Percentiles rank a stretch among this genome's conserved stretches.
These are phyloP conservation scores for Acrossocheilus fasciatus DNA, from an alignment of 2,797 vertebrate genomes.

Conservation along the genomic window DNA sequence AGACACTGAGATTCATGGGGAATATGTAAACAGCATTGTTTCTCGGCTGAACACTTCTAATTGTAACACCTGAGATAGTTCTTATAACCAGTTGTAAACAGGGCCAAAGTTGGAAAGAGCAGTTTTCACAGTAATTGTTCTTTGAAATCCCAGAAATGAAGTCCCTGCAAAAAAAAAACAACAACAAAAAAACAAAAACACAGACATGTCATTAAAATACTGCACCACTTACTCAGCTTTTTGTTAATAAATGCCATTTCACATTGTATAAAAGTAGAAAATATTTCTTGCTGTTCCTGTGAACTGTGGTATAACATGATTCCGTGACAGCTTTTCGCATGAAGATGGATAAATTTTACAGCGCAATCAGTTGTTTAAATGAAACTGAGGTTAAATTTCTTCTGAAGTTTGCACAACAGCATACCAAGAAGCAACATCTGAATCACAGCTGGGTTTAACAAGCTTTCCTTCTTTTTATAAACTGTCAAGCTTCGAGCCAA, in stretches of 20 bases:
- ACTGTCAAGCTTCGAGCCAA: constrained; percentile 11
- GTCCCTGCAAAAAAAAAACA: background rate
- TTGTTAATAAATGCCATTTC: background rate
- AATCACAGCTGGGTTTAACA: constrained; percentile 39
- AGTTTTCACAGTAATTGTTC: too few species aligned
- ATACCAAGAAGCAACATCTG: constrained; percentile 34
- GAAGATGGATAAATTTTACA: background rate
- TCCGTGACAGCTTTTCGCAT: background rate
- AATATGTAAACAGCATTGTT: too few species aligned
- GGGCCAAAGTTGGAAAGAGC: too few species aligned
- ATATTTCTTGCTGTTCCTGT: background rate
- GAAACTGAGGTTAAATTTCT: constrained; percentile 4
- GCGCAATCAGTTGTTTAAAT: background rate
- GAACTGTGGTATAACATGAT: background rate
- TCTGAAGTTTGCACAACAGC: constrained; percentile 27
- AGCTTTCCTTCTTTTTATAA: constrained; percentile 8
- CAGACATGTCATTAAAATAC: background rate
- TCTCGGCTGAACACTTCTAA: too few species aligned
- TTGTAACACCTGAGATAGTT: too few species aligned
- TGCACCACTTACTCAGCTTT: background rate
- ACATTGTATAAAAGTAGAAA: background rate
- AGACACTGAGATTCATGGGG: too few species aligned
- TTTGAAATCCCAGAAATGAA: background rate
- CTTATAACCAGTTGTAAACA: too few species aligned
- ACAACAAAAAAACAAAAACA: background rate